A percentile compares a stretch with the other conserved stretches of the same genome.
Evolutionary conservation across 2,797 vertebrate genomes (phyloP).

Genomic region (Dicrostonyx torquatus): DNA sequence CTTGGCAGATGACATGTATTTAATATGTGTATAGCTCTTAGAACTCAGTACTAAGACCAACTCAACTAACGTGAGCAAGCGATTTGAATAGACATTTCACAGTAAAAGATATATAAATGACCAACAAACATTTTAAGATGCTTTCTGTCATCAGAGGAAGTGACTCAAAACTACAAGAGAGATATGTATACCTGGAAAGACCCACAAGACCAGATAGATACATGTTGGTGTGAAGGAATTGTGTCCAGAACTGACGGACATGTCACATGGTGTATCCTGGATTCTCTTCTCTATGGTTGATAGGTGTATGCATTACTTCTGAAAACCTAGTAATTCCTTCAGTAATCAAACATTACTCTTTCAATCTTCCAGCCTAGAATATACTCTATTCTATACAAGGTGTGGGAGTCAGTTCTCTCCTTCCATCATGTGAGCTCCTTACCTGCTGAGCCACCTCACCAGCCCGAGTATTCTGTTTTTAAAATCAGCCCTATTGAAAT

Average conservation of each 20-base stretch:
- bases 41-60: neutral
- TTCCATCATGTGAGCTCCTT: neutral
- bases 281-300: neutral
- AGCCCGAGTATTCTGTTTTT: neutral
- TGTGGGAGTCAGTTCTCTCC: neutral
- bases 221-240: neutral
- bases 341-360: neutral
- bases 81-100: neutral
- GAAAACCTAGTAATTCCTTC: neutral
- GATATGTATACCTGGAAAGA: neutral
- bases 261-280: too few relatives aligned
- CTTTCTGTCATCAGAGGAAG: neutral
- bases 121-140: neutral
- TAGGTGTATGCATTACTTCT: neutral
- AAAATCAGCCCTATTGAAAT: neutral
- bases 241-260: too few relatives aligned
- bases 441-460: neutral
- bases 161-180: neutral
- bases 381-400: neutral
- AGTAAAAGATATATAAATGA: neutral
- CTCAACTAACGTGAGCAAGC: neutral
- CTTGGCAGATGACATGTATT: neutral
- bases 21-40: neutral
- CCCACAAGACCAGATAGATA: neutral
- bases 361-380: neutral